Conservation (phyloP, 2,797 vertebrate species). For the Oreortyx pictus region DNA sequence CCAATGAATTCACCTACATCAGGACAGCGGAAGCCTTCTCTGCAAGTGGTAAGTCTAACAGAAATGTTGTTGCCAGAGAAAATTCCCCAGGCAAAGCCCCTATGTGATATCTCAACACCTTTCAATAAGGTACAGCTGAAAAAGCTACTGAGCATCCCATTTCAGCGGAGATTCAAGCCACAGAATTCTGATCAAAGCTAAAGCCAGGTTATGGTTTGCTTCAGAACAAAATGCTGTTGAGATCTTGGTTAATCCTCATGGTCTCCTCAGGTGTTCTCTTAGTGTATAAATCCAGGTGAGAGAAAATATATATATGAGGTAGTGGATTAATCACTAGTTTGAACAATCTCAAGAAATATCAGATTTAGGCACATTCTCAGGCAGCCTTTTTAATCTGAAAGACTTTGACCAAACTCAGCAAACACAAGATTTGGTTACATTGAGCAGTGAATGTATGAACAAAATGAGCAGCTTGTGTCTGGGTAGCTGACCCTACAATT, state of each 20-base stretch:
- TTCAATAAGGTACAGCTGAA: background rate
- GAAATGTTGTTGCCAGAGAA: background rate
- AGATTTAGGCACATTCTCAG: background rate
- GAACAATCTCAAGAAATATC: background rate
- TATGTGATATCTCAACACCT: background rate
- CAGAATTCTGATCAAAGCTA: background rate
- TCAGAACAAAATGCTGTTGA: background rate
- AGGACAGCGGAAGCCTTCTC: background rate
- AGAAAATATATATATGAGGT: background rate
- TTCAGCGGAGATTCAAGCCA: background rate
- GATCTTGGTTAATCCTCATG: background rate
- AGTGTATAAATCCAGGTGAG: background rate
- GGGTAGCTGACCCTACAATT: background rate
- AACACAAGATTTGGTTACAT: background rate
- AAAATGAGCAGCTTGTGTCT: background rate
- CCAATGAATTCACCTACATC: background rate
- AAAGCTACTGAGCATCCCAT: background rate
- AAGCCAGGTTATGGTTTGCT: background rate
- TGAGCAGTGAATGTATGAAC: background rate
- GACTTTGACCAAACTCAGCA: background rate
- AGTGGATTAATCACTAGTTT: background rate
- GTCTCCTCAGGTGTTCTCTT: background rate
- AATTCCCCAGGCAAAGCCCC: background rate
- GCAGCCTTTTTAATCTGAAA: background rate
- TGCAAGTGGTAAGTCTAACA: background rate